Base-by-base conservation (phyloP, 2,888 invertebrate species). In the Polydesmus complanatus region DNA sequence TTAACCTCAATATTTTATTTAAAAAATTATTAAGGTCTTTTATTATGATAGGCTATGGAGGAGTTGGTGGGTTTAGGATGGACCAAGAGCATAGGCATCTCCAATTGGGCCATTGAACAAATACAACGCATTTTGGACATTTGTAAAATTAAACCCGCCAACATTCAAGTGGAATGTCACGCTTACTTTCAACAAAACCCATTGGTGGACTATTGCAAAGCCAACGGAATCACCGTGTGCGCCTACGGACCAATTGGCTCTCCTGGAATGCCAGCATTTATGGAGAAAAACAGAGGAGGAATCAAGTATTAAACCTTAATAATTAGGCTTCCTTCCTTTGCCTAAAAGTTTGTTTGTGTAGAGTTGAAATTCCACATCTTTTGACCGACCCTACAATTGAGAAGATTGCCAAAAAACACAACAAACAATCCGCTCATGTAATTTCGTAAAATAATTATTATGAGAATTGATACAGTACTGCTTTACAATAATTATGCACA, bases 81-180 rank as follows among this genome's bases (percentile, higher is more conserved):
- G 22, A 77, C 84, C 0, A 86, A 82, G 68, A 80, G 88, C 14
- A 87, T 93, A 68, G 93, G 93, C 0, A 71, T 93, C 2, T 93
- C 91, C 0, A 93, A 93, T 72, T 83, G 89, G 71, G 90, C 85
- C 72, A 76, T 75, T 27, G 76, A 78, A 25, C 93, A 93, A 75
- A 78, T 92, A 61, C 75, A 78, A 58, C 78, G 83, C 60, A 74
- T 92, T 61, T 70, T 83, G 51, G 75, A 79, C 25, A 78, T 77
- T 53, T 79, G 81, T 2, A 76, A 74, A 56, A 78, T 87, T 59
- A 80, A 79, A 63, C 88, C 84, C 49, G 79, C 83, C 56, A 76
- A 75, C 73, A 70, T 83, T 61, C 64, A 72, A 70, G 70, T 73
- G 11, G 74, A 74, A 61, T 66, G 70, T n/a, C 70, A 73, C 61